Conservation (phyloP, 2,797 vertebrate genomes). For the Siniperca undulata region DNA sequence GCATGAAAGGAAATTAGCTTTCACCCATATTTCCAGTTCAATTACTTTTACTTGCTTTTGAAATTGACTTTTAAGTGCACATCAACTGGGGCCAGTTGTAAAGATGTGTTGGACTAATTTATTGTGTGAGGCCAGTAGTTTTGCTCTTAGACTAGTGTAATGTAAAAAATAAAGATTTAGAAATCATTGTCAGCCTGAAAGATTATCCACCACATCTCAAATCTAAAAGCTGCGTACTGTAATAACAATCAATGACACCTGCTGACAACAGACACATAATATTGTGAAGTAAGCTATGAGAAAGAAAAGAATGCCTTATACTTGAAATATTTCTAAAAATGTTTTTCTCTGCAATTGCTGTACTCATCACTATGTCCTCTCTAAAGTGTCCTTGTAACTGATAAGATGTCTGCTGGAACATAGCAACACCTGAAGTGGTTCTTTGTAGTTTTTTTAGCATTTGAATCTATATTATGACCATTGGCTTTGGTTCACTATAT, state of each 20-base stretch:
- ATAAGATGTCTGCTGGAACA: slow-evolving; percentile 11
- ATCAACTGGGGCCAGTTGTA: slow-evolving; percentile 27
- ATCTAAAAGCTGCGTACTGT: slow-evolving; percentile 35
- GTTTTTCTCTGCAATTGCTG: slow-evolving; percentile 4
- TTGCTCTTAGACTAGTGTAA: background rate
- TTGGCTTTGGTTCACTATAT: background rate
- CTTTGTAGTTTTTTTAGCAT: background rate
- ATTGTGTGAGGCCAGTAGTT: slow-evolving; percentile 2
- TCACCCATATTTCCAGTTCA: slow-evolving; percentile 61
- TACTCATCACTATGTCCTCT: slow-evolving; percentile 13
- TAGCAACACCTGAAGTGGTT: background rate
- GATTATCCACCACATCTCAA: background rate
- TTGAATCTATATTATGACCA: background rate
- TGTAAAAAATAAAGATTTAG: slow-evolving; percentile 25
- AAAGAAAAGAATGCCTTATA: slow-evolving; percentile 12
- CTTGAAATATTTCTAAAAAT: slow-evolving; percentile 19
- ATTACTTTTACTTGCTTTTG: slow-evolving; percentile 57
- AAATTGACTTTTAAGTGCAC: slow-evolving; percentile 55
- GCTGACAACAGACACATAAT: slow-evolving; percentile 12
- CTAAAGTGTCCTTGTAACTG: slow-evolving; percentile 15
- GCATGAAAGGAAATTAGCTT: slow-evolving; percentile 63
- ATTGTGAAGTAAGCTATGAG: background rate
- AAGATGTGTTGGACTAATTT: slow-evolving; percentile 39
- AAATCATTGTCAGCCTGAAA: slow-evolving; percentile 32
- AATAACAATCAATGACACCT: slow-evolving; percentile 31